phyloP scores from a whole-genome alignment of 2,888 invertebrate species.

The Brachynemurus nebulosus region DNA sequence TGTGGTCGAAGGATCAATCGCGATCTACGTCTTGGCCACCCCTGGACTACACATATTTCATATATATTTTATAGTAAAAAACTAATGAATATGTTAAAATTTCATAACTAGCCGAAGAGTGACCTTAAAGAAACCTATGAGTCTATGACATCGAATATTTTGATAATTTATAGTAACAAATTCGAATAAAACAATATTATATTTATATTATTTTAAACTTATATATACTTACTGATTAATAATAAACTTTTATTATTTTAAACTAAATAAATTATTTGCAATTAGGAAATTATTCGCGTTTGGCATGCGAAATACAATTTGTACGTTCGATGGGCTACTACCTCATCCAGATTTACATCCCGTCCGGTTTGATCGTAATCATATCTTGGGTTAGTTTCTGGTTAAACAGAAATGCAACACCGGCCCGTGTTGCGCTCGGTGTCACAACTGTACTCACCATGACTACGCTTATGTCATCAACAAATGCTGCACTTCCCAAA shows the following conservation, averaged over 20 bases:
- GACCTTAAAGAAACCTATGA: too few relatives aligned
- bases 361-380: conserved; percentile 91
- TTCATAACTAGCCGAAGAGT: too few relatives aligned
- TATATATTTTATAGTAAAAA: too few relatives aligned
- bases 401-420: conserved; percentile 90
- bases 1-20: too few relatives aligned
- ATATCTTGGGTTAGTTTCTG: conserved; percentile 97
- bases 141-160: too few relatives aligned
- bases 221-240: too few relatives aligned
- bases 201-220: too few relatives aligned
- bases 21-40: too few relatives aligned
- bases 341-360: conserved; percentile 96
- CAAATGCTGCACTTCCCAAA: conserved; percentile 92
- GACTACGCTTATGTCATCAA: conserved; percentile 95
- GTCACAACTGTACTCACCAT: conserved; percentile 94
- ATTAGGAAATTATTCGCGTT: conserved; percentile 88
- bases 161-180: too few relatives aligned
- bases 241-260: neutral
- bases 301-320: conserved; percentile 94
- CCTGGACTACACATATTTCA: too few relatives aligned
- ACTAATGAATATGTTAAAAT: too few relatives aligned
- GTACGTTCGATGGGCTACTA: conserved; percentile 98
- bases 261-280: neutral
- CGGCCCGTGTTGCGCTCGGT: conserved; percentile 84
- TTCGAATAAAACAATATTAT: too few relatives aligned